A percentile compares a stretch with the other conserved stretches of the same genome.
Evolutionary conservation across 2,797 vertebrate genomes (phyloP).

Genomic region (Brachyalestes nurse): DNA sequence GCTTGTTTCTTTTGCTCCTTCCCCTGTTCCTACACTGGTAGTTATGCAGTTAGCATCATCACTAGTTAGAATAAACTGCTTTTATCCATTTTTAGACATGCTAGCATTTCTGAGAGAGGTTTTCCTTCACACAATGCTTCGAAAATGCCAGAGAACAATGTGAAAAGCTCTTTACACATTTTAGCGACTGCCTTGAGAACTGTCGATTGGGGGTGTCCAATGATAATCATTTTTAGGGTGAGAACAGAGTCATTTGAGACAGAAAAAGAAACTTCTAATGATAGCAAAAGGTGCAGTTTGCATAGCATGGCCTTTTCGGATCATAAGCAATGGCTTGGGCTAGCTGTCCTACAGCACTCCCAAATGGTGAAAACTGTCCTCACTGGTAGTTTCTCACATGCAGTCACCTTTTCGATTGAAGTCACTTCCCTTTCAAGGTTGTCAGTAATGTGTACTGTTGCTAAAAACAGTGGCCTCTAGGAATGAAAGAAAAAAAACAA

Average conservation of each 20-base stretch:
- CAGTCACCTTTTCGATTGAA: not conserved
- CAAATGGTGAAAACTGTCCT: constrained; percentile 31
- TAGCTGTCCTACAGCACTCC: constrained; percentile 22
- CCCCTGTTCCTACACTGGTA: too few relatives aligned
- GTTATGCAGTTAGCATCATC: not conserved
- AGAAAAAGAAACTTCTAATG: not conserved
- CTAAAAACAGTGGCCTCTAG: constrained; percentile 4
- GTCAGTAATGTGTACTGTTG: not conserved
- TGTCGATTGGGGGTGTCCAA: not conserved
- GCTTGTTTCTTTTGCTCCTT: not conserved
- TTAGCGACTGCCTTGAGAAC: not conserved
- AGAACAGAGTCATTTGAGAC: not conserved
- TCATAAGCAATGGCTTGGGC: not conserved
- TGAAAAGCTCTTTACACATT: not conserved
- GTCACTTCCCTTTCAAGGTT: constrained; percentile 16
- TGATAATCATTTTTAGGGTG: not conserved
- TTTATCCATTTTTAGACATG: not conserved
- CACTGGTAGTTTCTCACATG: not conserved
- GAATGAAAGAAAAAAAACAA: constrained; percentile 1
- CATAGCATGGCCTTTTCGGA: not conserved
- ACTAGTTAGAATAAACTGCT: not conserved
- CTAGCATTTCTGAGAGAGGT: not conserved
- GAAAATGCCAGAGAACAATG: not conserved
- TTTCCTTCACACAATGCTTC: not conserved
- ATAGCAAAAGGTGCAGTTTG: not conserved